Percentiles rank a stretch among this genome's conserved stretches.
Evolutionary conservation across 1,140 invertebrate genomes (phyloP).

Genomic region (Steinernema feltiae): DNA sequence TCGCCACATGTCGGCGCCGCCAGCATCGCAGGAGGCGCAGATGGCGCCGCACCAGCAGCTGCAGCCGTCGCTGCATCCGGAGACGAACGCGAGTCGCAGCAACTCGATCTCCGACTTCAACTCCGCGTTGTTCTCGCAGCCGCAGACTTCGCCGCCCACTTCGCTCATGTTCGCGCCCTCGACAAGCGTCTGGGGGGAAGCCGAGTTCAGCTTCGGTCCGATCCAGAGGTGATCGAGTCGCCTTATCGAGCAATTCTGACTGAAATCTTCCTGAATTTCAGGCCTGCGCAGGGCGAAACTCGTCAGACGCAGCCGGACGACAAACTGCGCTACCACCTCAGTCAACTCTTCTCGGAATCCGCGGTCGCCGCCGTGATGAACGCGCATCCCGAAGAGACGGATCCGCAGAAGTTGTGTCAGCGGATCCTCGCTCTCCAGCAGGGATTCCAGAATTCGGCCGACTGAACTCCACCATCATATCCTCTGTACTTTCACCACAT

Average conservation of each 20-base stretch:
- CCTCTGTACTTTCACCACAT: background rate
- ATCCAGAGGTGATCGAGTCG: background rate
- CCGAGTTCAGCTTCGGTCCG: conserved; percentile 34
- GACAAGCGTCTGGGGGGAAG: conserved; percentile 38
- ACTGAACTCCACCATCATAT: background rate
- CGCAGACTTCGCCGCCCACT: background rate
- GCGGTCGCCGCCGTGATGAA: conserved; percentile 46
- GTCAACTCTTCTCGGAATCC: conserved; percentile 43
- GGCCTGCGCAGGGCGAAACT: background rate
- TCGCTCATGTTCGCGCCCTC: conserved; percentile 36
- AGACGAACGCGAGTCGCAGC: background rate
- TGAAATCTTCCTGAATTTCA: no score
- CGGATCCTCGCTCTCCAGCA: conserved; percentile 44
- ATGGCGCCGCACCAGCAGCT: conserved; percentile 11
- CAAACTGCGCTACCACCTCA: conserved; percentile 24
- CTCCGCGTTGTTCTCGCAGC: background rate
- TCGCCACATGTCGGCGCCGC: conserved; percentile 29
- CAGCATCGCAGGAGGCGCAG: conserved; percentile 24
- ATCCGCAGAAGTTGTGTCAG: conserved; percentile 48
- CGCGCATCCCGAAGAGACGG: conserved; percentile 46
- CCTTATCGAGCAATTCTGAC: background rate
- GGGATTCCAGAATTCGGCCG: conserved; percentile 32
- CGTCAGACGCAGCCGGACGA: background rate
- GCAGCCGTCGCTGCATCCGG: background rate
- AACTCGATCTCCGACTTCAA: background rate